Percentiles rank a stretch among this genome's conserved stretches.
phyloP scores from a whole-genome alignment of 2,113 vertebrate species.

The Arizona elegans region DNA sequence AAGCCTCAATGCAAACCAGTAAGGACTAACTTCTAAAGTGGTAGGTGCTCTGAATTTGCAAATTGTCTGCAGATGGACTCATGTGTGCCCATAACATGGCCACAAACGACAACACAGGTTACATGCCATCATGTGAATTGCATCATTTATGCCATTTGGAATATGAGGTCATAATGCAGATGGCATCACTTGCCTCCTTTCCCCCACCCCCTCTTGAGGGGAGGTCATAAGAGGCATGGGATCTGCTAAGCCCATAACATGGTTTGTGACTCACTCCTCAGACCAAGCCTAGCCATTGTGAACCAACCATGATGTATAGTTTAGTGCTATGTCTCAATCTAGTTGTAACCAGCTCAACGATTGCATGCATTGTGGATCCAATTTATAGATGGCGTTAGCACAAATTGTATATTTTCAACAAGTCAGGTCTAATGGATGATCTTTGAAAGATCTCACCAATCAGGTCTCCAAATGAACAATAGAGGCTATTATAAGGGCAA shows the following conservation, averaged over 20 bases:
- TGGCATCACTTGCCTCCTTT: background rate
- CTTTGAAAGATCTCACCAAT: background rate
- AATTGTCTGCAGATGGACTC: background rate
- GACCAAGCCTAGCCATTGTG: background rate
- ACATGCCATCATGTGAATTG: background rate
- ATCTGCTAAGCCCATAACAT: background rate
- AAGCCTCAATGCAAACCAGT: background rate
- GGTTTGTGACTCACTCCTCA: background rate
- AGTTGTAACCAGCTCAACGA: background rate
- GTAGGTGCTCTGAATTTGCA: background rate
- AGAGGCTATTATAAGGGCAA: background rate
- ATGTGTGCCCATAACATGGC: background rate
- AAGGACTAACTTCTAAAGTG: background rate
- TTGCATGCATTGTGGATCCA: background rate
- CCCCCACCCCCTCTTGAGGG: background rate
- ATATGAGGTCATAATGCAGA: background rate
- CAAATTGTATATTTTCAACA: background rate
- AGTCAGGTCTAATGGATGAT: background rate
- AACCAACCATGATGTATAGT: background rate
- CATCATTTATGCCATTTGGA: background rate
- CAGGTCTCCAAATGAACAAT: background rate
- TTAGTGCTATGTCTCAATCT: background rate
- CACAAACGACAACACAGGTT: background rate
- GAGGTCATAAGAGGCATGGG: background rate
- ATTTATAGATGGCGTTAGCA: background rate